Conservation (phyloP, 2,888 invertebrate genomes). For the Eubasilissa splendida region DNA sequence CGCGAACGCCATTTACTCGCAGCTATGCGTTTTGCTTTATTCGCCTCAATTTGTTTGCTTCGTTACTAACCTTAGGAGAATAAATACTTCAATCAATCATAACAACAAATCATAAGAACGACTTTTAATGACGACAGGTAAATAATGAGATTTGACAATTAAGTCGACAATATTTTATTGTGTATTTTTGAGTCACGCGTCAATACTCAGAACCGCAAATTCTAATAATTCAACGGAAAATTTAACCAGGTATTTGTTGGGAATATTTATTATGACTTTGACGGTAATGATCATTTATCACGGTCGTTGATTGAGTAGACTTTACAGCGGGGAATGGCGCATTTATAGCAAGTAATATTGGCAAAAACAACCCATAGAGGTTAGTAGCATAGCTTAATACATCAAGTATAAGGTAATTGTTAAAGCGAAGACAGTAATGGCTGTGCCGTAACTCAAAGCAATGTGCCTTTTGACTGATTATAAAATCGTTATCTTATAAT, state of each 20-base stretch:
- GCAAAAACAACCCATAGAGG: slow-evolving; percentile 5
- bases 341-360: slow-evolving; percentile 13
- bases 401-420: slow-evolving; percentile 4
- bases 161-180: no score
- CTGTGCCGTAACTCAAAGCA: slow-evolving; percentile 23
- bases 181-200: no score
- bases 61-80: no score
- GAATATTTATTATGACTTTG: slow-evolving; percentile 12
- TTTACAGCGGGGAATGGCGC: neutral
- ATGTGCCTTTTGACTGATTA: slow-evolving; percentile 25
- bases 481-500: slow-evolving; percentile 23
- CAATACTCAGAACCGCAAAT: no score
- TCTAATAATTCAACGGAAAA: neutral
- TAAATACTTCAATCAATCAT: no score
- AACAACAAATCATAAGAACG: no score
- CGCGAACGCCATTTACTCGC: no score
- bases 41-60: no score
- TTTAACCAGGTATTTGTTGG: no score
- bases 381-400: neutral
- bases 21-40: no score
- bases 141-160: no score
- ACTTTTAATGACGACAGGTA: no score
- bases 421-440: slow-evolving; percentile 25
- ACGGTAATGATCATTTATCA: slow-evolving; percentile 14
- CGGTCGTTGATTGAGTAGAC: neutral